Conservation (phyloP, 1,140 invertebrate species). For the Melipona quadrifasciata region DNA sequence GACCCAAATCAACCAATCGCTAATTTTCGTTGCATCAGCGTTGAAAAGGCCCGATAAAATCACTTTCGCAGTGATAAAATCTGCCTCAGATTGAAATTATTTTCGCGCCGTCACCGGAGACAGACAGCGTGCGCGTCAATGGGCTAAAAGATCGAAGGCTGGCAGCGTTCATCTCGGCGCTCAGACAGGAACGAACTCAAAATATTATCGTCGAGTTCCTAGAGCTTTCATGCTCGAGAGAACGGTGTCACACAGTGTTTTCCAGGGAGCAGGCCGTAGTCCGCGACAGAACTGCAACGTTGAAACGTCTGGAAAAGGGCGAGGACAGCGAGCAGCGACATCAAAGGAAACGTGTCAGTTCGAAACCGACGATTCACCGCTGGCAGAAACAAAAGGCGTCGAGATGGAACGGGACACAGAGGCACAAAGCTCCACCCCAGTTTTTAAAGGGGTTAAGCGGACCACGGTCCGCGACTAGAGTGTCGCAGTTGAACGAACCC, state of each 20-base stretch:
- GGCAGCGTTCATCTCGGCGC: no score
- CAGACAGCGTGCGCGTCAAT: no score
- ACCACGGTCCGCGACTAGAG: neutral
- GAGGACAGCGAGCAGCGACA: neutral
- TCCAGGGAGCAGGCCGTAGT: no score
- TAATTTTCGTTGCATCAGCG: no score
- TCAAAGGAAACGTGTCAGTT: neutral
- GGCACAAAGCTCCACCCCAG: constrained; percentile 2
- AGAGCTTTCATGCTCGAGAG: neutral
- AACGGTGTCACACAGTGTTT: neutral
- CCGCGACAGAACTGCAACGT: neutral
- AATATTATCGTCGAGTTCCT: no score
- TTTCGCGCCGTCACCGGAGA: no score
- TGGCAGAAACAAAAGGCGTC: neutral
- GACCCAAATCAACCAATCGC: no score
- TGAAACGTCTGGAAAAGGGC: neutral
- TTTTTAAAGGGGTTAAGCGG: constrained; percentile 40
- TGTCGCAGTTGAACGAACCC: constrained; percentile 14
- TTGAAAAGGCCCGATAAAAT: no score
- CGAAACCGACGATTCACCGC: neutral
- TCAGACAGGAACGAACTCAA: no score
- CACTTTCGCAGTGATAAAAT: no score
- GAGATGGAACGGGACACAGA: neutral
- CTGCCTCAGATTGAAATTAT: no score
- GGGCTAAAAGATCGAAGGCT: no score